Evolutionary conservation across 2,797 vertebrate genomes (phyloP), one percentile per base, ranked within the genome.

Genomic region (Epinephelus awoara): DNA sequence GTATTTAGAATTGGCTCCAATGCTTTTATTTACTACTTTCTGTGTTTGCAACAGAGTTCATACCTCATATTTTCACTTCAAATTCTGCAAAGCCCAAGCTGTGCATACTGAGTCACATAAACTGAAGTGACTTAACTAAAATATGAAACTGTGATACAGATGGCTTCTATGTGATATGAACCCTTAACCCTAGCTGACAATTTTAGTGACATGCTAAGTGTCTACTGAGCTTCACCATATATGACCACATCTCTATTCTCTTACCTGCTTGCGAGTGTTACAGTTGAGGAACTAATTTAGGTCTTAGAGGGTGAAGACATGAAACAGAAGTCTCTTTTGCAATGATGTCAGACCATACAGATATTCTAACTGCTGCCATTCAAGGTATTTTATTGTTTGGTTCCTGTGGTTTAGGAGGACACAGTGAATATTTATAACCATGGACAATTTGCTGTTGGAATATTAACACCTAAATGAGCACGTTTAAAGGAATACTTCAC

Each of bases 101-200:
- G 44, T 23, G 29, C 19, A 25, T 14, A 8, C 23, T 38, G 15
- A 25, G 5, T 68, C n/a, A 69, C 21, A 14, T 0, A 50, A 61
- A 21, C 21, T 7, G 8, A 72, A 29, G 46, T 10, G 7, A 15
- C 27, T 19, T 61, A 62, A 62, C 27, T 29, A 40, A 57, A 50
- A 57, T 15, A 18, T 38, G 14, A 62, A 67, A 64, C 19, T 42
- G 46, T 56, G 47, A 82, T 25, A 62, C 51, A 67, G 6, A 52
- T 40, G 27, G 19, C 14, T 66, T n/a, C 56, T 55, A 15, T 40
- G 13, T 25, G 25, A 79, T 23, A 23, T 47, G 8, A 67, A 25
- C 19, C 8, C 5, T 11, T 13, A n/a, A 44, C 25, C n/a, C 46
- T n/a, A 2, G 58, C 49, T 51, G 49, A 51, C 18, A 38, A 54